Evolutionary conservation across 2,888 invertebrate genomes (phyloP), one percentile per base, ranked within the genome.

Genomic region (Amorpha juglandis): DNA sequence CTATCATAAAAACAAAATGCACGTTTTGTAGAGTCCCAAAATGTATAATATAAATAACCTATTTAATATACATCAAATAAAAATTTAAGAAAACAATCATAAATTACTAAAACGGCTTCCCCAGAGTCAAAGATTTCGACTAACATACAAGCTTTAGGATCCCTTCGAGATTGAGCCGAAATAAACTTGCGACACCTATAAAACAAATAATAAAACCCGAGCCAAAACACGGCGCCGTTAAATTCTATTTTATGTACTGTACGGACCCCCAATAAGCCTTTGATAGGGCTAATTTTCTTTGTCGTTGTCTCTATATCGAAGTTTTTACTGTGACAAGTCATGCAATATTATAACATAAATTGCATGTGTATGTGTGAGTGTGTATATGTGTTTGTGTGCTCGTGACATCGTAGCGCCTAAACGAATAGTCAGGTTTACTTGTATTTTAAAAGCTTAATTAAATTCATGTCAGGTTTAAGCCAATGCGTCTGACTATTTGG

Each of bases 181-280:
- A 63, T 63, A 47, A 63, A 47, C 48, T 47, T 33, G 45, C 47
- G 62, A 33, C 42, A 64, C 52, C 71, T 76, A 81, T 84, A 85
- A 86, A 86, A 80, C 71, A 82, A 80, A 85, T 79, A 84, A 83
- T 83, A 83, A 86, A 84, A 78, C 71, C 71, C 67, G 69, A 71
- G 75, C 72, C 77, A 74, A 78, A 80, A 78, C 73, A 78, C 72
- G 72, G 72, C 71, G 72, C 73, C 77, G 79, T 86, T 83, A 83
- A 86, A 80, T 79, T 79, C 76, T 78, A 76, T 81, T 86, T 85
- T 83, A 87, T 80, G 78, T 74, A 71, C 76, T 78, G 66, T 73
- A 74, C 69, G 70, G 76, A 75, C 71, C 72, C 70, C 68, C 71
- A 73, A 69, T 78, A 79, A 82, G 78, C 77, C 77, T 70, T 67